Percentiles rank a stretch among this genome's conserved stretches.
These are phyloP conservation scores for Xestia xanthographa DNA, from an alignment of 2,888 invertebrate species.

Conservation along the genomic window DNA sequence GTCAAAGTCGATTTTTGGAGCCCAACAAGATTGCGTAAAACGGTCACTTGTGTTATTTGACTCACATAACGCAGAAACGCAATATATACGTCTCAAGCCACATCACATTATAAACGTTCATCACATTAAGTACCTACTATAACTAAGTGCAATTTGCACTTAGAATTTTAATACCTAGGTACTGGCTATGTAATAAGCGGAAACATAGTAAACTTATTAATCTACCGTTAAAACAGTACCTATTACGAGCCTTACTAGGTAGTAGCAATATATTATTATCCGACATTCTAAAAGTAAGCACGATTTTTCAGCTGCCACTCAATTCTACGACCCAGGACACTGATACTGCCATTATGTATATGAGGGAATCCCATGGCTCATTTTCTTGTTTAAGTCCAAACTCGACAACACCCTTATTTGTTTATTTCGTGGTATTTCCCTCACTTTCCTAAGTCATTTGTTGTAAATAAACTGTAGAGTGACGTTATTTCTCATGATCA, in stretches of 20 bases:
- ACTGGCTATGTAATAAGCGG: slow-evolving; percentile 14
- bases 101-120: slow-evolving; percentile 5
- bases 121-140: slow-evolving; percentile 10
- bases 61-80: neutral
- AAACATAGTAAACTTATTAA: slow-evolving; percentile 8
- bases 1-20: neutral
- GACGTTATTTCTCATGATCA: slow-evolving; percentile 2
- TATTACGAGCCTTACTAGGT: neutral
- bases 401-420: neutral
- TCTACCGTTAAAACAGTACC: slow-evolving; percentile 2
- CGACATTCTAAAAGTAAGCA: neutral
- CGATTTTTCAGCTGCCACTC: slow-evolving; percentile 16
- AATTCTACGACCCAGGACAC: slow-evolving; percentile 17
- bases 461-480: slow-evolving; percentile 1
- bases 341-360: slow-evolving; percentile 39
- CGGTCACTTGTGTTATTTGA: slow-evolving; percentile 24
- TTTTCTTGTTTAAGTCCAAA: slow-evolving; percentile 31
- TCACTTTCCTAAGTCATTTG: neutral
- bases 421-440: slow-evolving; percentile 7
- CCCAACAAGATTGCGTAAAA: neutral
- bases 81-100: neutral
- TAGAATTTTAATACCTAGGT: slow-evolving; percentile 10
- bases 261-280: neutral
- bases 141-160: slow-evolving; percentile 8
- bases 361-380: slow-evolving; percentile 36